Percentiles rank a stretch among this genome's conserved stretches.
phyloP scores from a whole-genome alignment of 2,113 vertebrate species.

The Neogobius melanostomus region DNA sequence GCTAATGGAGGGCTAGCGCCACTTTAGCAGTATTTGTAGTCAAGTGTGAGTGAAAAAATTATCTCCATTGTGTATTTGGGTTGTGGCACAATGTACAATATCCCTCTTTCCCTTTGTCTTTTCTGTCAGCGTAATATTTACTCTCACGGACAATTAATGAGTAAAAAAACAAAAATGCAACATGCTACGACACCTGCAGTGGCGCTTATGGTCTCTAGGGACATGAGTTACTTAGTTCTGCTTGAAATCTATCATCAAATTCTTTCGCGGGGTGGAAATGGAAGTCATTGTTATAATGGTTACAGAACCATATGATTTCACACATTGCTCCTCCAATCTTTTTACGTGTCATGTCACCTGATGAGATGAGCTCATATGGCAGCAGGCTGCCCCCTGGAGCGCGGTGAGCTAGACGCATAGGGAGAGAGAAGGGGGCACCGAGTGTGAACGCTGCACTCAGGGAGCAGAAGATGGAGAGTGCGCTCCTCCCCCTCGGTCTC shows the following conservation, averaged over 20 bases:
- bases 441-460: slow-evolving; percentile 29
- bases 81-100: no score
- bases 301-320: slow-evolving; percentile 1
- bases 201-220: no score
- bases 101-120: no score
- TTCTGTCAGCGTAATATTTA: no score
- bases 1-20: no score
- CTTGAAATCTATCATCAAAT: not conserved
- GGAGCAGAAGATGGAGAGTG: slow-evolving; percentile 64
- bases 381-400: slow-evolving; percentile 12
- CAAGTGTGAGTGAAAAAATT: no score
- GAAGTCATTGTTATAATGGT: not conserved
- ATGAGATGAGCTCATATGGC: slow-evolving; percentile 44
- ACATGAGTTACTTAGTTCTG: no score
- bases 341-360: slow-evolving; percentile 29
- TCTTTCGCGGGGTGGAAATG: not conserved
- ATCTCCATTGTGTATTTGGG: no score
- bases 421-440: not conserved
- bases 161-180: no score
- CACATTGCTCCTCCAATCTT: slow-evolving; percentile 22
- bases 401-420: slow-evolving; percentile 26
- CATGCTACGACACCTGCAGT: no score
- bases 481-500: slow-evolving; percentile 64
- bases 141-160: no score
- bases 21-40: no score